Evolutionary conservation across 2,797 vertebrate genomes (phyloP).

Genomic region (Crax fasciolata): DNA sequence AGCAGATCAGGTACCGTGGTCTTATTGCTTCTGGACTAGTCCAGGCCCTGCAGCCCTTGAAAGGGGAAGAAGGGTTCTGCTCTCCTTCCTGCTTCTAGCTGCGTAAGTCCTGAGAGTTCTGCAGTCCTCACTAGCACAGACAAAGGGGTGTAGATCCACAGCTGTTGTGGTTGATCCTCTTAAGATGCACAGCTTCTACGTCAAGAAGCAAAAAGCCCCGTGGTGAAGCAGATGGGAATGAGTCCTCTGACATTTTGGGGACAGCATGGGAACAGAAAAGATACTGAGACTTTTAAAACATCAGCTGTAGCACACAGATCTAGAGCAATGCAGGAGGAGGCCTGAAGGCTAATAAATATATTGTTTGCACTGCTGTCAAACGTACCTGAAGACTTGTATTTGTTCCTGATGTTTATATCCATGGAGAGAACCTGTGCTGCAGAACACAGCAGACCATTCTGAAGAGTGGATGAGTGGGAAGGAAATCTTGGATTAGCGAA

Average conservation of each 20-base stretch:
- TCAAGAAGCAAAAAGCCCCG: neutral
- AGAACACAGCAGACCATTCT: neutral
- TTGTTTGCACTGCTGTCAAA: neutral
- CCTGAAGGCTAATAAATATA: neutral
- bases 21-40: neutral
- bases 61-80: neutral
- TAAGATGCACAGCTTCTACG: neutral
- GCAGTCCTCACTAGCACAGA: accelerated
- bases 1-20: neutral
- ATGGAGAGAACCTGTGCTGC: neutral
- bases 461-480: neutral
- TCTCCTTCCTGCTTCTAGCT: neutral
- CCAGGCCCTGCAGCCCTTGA: neutral
- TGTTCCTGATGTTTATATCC: neutral
- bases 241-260: neutral
- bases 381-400: neutral
- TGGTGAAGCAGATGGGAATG: neutral
- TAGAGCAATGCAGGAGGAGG: neutral
- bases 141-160: neutral
- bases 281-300: neutral
- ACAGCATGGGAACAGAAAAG: neutral
- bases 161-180: neutral
- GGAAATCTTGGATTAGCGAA: neutral
- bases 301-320: neutral
- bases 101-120: neutral